phyloP scores from a whole-genome alignment of 2,888 invertebrate genomes.

The Luffia ferchaultella region DNA sequence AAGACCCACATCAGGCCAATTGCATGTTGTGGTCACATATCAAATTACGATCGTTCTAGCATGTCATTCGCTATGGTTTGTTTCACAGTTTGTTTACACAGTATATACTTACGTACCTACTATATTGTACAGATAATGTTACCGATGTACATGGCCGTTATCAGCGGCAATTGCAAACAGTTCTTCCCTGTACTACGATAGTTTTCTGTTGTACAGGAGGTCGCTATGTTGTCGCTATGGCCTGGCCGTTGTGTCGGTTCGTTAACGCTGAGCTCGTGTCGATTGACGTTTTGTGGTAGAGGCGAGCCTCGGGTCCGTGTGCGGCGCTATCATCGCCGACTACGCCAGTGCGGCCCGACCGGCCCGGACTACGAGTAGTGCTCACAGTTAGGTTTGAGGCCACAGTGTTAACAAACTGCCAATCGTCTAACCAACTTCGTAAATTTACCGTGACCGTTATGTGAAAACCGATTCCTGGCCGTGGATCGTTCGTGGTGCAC shows the following conservation, averaged over 20 bases:
- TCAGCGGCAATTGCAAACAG: neutral
- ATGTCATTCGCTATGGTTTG: neutral
- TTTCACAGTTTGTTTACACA: neutral
- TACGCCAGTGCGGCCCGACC: neutral
- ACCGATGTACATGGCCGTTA: neutral
- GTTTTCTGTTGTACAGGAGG: neutral
- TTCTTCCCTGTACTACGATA: neutral
- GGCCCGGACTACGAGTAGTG: neutral
- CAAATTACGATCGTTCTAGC: no score
- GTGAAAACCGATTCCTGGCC: neutral
- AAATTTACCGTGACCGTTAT: neutral
- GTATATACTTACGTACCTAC: neutral
- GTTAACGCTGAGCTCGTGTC: neutral
- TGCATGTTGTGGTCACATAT: no score
- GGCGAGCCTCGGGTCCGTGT: conserved; percentile 7
- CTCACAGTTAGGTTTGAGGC: neutral
- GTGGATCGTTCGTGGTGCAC: neutral
- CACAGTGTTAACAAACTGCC: neutral
- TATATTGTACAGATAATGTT: neutral
- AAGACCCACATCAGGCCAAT: neutral
- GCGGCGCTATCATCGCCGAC: conserved; percentile 3
- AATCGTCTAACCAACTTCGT: neutral
- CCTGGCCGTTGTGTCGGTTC: neutral
- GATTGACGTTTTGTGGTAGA: neutral
- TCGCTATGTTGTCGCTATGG: neutral